Base-by-base conservation (phyloP, 1,140 invertebrate species). In the Temnothorax longispinosus region DNA sequence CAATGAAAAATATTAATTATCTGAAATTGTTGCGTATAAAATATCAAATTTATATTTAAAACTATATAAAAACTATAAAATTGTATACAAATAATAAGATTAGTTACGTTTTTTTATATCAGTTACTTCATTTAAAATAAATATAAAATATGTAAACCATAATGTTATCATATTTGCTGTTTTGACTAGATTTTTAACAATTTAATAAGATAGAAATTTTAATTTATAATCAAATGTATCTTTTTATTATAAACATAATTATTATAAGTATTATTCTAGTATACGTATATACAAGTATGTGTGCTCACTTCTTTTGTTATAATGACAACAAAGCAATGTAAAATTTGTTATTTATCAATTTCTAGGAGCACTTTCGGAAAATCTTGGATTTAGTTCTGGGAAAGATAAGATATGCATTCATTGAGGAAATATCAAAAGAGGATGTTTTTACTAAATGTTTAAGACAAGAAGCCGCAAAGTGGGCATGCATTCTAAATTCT, bases 401-500 rank as follows among this genome's bases (percentile, higher is more conserved):
- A 2, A 60, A 60, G 1, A 60, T 60, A 4, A 10, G 56, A 60
- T 60, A 60, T 13, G 6, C 6, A 27, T 27, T 27, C 27, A 27
- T 27, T 27, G 27, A 27, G 27, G 2, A 11, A 10, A 27, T 8
- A 13, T 0, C 1, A 13, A 3, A 11, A 8, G 56, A 27, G 3
- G 3, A 60, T 60, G 3, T 21, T 27, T 74, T 86, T 1, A 85
- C 71, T 10, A 86, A 77, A 84, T 50, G 85, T 8, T 58, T 88
- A 35, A 86, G 87, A 78, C 21, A 84, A 15, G 82, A 88, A 13
- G 81, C 82, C 7, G 67, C 90, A 52, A 65, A 81, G 54, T 91
- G 90, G 78, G 89, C 89, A 13, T 92, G 92, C 58, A 60, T 52
- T 38, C 67, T 92, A 52, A 88, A 82, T 18, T 81, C 91, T 50